Conservation (phyloP, 2,113 vertebrate genomes). For the Galemys pyrenaicus region DNA sequence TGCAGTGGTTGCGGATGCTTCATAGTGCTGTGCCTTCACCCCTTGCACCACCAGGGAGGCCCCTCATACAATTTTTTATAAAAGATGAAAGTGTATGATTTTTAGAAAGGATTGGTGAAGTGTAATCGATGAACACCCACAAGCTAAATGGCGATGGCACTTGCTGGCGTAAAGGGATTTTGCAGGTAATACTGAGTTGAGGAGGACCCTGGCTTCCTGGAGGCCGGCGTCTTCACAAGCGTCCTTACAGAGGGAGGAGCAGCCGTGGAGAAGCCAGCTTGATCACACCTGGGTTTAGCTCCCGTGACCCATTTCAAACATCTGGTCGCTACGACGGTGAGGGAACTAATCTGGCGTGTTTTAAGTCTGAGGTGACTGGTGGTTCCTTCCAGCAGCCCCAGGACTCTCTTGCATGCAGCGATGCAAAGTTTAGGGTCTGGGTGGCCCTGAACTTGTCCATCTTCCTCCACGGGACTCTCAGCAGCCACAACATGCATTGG, state of each 20-base stretch:
- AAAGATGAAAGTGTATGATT: too few species aligned
- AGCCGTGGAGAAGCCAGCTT: neutral
- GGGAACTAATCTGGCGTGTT: too few species aligned
- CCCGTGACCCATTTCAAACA: fast-evolving
- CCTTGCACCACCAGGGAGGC: too few species aligned
- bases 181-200: neutral
- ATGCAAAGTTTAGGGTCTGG: fast-evolving
- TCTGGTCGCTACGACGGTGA: too few species aligned
- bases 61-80: too few species aligned
- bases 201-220: neutral
- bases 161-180: neutral
- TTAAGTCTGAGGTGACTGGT: neutral
- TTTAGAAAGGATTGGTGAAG: neutral
- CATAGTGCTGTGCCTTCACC: too few species aligned
- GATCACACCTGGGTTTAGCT: neutral
- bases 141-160: too few species aligned
- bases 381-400: neutral
- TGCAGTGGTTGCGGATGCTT: too few species aligned
- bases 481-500: neutral
- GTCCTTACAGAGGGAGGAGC: neutral
- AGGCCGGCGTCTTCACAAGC: neutral
- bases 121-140: fast-evolving
- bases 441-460: neutral
- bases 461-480: neutral
- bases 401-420: too few species aligned